phyloP scores from a whole-genome alignment of 2,888 invertebrate genomes.

The Orgyia antiqua region DNA sequence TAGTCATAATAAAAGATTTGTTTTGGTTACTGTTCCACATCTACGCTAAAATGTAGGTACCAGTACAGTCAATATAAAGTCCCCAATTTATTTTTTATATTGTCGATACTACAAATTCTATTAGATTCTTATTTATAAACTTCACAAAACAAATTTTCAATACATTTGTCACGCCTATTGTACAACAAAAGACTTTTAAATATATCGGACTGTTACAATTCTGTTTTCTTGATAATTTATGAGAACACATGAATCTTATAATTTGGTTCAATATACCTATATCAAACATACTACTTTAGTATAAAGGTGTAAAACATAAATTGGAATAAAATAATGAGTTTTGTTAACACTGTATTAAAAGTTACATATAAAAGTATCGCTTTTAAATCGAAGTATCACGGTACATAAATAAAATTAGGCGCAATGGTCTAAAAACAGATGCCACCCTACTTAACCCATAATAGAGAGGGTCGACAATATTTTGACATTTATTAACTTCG shows the following conservation, averaged over 20 bases:
- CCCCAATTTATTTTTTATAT: no score
- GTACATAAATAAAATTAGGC: slow-evolving; percentile 71
- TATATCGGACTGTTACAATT: slow-evolving; percentile 58
- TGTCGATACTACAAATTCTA: slow-evolving; percentile 29
- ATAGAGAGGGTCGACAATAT: slow-evolving; percentile 60
- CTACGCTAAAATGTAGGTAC: no score
- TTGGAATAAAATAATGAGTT: not conserved
- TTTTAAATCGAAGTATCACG: slow-evolving; percentile 53
- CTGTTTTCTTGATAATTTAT: slow-evolving; percentile 51
- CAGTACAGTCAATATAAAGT: no score
- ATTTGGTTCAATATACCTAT: not conserved
- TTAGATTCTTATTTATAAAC: slow-evolving; percentile 62
- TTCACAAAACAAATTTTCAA: slow-evolving; percentile 49
- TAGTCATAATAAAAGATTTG: no score
- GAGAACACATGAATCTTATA: slow-evolving; percentile 23
- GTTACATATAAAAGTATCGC: slow-evolving; percentile 31
- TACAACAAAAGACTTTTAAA: slow-evolving; percentile 49
- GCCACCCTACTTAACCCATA: slow-evolving; percentile 64
- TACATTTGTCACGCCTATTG: slow-evolving; percentile 56
- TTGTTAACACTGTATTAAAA: not conserved
- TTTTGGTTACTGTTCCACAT: no score
- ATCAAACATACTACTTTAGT: not conserved
- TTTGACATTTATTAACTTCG: slow-evolving; percentile 59
- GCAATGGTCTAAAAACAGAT: slow-evolving; percentile 49
- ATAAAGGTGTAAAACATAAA: not conserved